Base-by-base conservation (phyloP, 2,113 vertebrate genomes). In the Plecturocebus donacophilus region DNA sequence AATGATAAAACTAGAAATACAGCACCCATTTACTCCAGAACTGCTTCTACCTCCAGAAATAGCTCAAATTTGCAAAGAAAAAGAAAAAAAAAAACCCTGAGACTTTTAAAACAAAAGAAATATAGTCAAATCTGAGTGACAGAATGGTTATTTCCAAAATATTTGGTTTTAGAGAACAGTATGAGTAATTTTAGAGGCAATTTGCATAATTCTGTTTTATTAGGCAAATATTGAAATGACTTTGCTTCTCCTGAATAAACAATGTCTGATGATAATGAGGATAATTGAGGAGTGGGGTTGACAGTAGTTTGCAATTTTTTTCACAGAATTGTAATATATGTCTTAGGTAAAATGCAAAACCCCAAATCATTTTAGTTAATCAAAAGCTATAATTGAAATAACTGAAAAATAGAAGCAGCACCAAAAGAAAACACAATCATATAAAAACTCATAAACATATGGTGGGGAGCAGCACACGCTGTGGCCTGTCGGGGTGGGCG, bases 131-230 rank as follows among this genome's bases (percentile, higher is more conserved):
- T 90, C 17, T 66, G 52, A 90, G 88, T 61, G 6, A 79, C 27
- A 70, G 0, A 84, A 84, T 11, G 54, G 6, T 58, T 94, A 85
- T 82, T 88, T 94, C 23, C 5, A 80, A 77, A 95, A 83, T 88
- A 92, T 70, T 89, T 86, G 38, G 23, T 77, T 85, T 91, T 66
- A 70, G 58, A 91, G 40, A 87, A 66, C 4, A 68, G 21, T 71
- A 30, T 75, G 5, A 47, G 92, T 79, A 90, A 90, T 75, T 94
- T 96, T 94, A 80, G 47, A 76, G 8, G 19, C 19, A 90, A 68
- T 90, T 96, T 90, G 47, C 20, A 82, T 87, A 92, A 92, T 95
- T 96, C 38, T 86, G 58, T 45, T 92, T 94, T 85, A 96, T 38
- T 95, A 92, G n/a, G 73, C n/a, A 92, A 84, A 87, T 87, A 90